A percentile compares a stretch with the other conserved stretches of the same genome.
Conservation (phyloP, 2,113 vertebrate species). For the Paramisgurnus dabryanus region DNA sequence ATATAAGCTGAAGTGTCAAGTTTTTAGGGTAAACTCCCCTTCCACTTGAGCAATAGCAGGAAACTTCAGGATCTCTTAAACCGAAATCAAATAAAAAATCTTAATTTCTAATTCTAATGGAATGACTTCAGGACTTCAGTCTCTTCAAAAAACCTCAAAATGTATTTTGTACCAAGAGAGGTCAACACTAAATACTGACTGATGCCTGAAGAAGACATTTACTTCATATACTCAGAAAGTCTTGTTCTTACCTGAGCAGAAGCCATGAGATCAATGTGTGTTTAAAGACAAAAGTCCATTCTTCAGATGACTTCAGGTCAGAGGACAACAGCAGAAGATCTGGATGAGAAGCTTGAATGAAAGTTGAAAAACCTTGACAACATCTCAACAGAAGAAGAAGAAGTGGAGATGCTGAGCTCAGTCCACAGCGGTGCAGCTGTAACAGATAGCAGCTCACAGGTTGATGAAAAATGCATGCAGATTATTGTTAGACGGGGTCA, state of each 20-base stretch:
- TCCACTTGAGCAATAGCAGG: too few species aligned
- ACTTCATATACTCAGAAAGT: not conserved
- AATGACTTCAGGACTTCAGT: too few species aligned
- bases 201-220: too few species aligned
- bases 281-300: slow-evolving; percentile 26
- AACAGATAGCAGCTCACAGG: slow-evolving; percentile 64
- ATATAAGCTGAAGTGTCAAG: too few species aligned
- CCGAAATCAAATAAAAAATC: too few species aligned
- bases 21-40: too few species aligned
- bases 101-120: too few species aligned
- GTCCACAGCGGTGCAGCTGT: slow-evolving; percentile 51
- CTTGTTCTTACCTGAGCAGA: slow-evolving; percentile 60
- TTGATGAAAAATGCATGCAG: slow-evolving; percentile 73
- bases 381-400: not conserved
- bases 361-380: not conserved
- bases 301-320: slow-evolving; percentile 24
- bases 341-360: not conserved
- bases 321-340: not conserved
- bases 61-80: too few species aligned
- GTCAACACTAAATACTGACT: too few species aligned
- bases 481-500: slow-evolving; percentile 67
- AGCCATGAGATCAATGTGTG: slow-evolving; percentile 25
- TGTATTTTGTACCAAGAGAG: too few species aligned
- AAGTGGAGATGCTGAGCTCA: not conserved
- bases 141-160: too few species aligned